phyloP scores from a whole-genome alignment of 2,797 vertebrate species.

The Craterocephalus amniculus region DNA sequence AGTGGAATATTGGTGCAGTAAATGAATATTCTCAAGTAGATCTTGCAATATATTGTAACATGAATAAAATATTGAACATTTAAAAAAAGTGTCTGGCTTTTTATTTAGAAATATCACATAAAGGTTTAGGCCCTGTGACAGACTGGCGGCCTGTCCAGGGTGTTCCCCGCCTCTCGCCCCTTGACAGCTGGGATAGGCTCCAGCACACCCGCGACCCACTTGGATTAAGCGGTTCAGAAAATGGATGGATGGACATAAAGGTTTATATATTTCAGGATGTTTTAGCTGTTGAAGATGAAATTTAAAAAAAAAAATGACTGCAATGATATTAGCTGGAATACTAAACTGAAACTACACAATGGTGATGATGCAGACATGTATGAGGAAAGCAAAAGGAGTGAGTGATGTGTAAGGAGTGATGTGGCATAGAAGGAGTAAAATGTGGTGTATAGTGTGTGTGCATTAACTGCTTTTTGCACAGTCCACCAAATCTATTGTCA shows the following conservation, averaged over 20 bases:
- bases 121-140: too few relatives aligned
- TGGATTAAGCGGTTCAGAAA: too few relatives aligned
- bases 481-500: slow-evolving; percentile 43
- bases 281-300: not conserved
- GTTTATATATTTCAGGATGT: not conserved
- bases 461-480: slow-evolving; percentile 27
- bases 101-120: slow-evolving; percentile 20
- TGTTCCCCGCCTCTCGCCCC: too few relatives aligned
- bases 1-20: not conserved
- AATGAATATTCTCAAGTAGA: not conserved
- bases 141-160: too few relatives aligned
- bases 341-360: not conserved
- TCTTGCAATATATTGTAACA: not conserved
- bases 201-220: too few relatives aligned
- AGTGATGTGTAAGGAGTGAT: slow-evolving; percentile 26
- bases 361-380: not conserved
- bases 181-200: too few relatives aligned
- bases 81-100: slow-evolving; percentile 8
- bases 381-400: slow-evolving; percentile 19
- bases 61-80: slow-evolving; percentile 20
- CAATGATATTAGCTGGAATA: not conserved
- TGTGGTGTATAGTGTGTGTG: slow-evolving; percentile 5
- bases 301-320: not conserved
- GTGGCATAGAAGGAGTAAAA: slow-evolving; percentile 22
- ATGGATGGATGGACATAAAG: too few relatives aligned